Evolutionary conservation across 2,797 vertebrate species (phyloP), one percentile per base, ranked within the genome.

Genomic region (Eupleurogrammus muticus): DNA sequence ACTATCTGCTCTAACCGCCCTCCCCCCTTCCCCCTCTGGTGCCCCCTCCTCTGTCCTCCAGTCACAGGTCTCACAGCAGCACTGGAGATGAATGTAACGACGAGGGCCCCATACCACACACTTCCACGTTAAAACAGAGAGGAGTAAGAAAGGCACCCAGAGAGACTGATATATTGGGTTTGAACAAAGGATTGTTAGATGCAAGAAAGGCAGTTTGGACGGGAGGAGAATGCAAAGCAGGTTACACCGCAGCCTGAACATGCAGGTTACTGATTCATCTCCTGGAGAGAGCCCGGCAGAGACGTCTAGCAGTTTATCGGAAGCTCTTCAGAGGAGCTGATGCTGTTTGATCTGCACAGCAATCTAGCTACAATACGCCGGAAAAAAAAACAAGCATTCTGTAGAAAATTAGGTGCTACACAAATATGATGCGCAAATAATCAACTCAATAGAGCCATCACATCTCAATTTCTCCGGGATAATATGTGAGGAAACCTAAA

Each of bases 181-280:
- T 54, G 47, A 83, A 77, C 73, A 76, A 72, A 66, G 58, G 5
- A 0, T 12, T 24, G 65, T 20, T 46, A 70, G 64, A 55, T 73
- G 66, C 76, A 23, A 62, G 21, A 65, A 66, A 75, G 62, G 36
- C 50, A 63, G 40, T 67, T 80, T 62, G 73, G 65, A 73, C 64
- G 77, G 38, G 66, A 49, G 47, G 47, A 58, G 78, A 83, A 81
- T 74, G 52, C 56, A 80, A 87, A 86, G 70, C 55, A 81, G 75
- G 62, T 63, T 80, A 77, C 60, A 70, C 13, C 42, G 66, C 77
- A 74, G 47, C 51, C 70, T 67, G 58, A 73, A 72, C 73, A 62
- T 0, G 35, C 51, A 60, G 65, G 70, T 72, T 75, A 74, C 57
- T 36, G 82, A 81, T 62, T 87, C 47, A 76, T 75, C 54, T 81